Base-by-base conservation (phyloP, 2,113 vertebrate genomes). In the Odocoileus hemionus region DNA sequence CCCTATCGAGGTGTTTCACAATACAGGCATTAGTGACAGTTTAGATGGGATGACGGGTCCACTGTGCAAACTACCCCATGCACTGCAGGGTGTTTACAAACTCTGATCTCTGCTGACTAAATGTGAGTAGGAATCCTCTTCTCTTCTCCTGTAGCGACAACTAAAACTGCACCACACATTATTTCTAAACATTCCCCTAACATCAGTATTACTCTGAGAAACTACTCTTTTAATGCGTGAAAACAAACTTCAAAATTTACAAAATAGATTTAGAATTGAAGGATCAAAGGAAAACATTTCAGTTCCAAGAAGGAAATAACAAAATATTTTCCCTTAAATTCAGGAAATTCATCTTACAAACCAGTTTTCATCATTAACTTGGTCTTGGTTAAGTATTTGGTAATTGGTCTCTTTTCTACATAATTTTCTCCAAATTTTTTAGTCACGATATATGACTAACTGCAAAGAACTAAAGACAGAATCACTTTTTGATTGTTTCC, bases 211-310 rank as follows among this genome's bases (percentile, higher is more conserved):
- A 93, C 13, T 67, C 78, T 76, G 25, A 96, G 43, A 96, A 79
- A 76, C 6, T 50, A 80, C 43, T 96, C 50, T 96, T 91, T 78
- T 93, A 89, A 91, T 87, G 50, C 45, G 76, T 88, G 30, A 96
- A 97, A 91, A 89, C 30, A 92, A 84, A 93, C 33, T 74, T 36
- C 3, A 92, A 89, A 95, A 79, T 78, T 97, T 78, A 89, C 7
- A 94, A 95, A 97, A 92, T 36, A 96, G 21, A 26, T 96, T 96
- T 84, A 93, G 33, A 95, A 97, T 15, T 50, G 6, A 98, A 95
- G 28, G 25, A 85, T 17, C 55, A 89, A 92, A 84, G 7, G 94
- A 83, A 94, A 89, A 83, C 6, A 92, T 57, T 97, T 78, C 92
- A 94, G 47, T 89, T 96, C 84, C 47, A 94, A 54, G 82, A 55